Conservation (phyloP, 2,797 vertebrate genomes). For the Enteromius argenteus region DNA sequence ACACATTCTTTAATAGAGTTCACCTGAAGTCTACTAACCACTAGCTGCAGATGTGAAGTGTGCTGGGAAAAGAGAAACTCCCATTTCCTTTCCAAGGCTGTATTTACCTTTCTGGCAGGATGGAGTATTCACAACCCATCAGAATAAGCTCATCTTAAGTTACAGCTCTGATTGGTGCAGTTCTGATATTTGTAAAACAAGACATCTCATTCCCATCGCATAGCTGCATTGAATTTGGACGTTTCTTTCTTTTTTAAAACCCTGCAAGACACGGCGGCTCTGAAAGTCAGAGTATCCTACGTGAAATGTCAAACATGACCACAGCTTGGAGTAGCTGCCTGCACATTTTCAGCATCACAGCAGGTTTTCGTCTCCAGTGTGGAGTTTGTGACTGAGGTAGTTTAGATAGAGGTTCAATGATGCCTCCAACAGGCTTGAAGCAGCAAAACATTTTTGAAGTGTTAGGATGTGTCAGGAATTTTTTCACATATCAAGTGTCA, state of each 20-base stretch:
- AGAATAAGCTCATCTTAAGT: slow-evolving; percentile 10
- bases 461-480: neutral
- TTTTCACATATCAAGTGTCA: neutral
- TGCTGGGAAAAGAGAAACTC: slow-evolving; percentile 4
- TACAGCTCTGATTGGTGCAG: slow-evolving; percentile 6
- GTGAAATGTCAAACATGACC: slow-evolving; percentile 35
- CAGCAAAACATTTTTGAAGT: slow-evolving; percentile 16
- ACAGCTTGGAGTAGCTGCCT: slow-evolving; percentile 26
- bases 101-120: slow-evolving; percentile 16
- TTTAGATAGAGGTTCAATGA: slow-evolving; percentile 41
- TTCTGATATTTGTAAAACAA: slow-evolving; percentile 17
- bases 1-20: slow-evolving; percentile 58
- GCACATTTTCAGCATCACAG: slow-evolving; percentile 5
- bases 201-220: neutral
- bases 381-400: neutral
- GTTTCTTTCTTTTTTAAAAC: slow-evolving; percentile 1
- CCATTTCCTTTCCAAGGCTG: slow-evolving; percentile 1
- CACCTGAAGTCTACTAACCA: slow-evolving; percentile 53
- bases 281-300: slow-evolving; percentile 21
- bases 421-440: slow-evolving; percentile 49
- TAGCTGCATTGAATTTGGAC: neutral
- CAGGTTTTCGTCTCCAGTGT: slow-evolving; percentile 9
- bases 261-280: neutral
- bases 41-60: slow-evolving; percentile 16
- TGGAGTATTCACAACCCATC: neutral